Base-by-base conservation (phyloP, 2,888 invertebrate species). In the Amphipoea oculea region DNA sequence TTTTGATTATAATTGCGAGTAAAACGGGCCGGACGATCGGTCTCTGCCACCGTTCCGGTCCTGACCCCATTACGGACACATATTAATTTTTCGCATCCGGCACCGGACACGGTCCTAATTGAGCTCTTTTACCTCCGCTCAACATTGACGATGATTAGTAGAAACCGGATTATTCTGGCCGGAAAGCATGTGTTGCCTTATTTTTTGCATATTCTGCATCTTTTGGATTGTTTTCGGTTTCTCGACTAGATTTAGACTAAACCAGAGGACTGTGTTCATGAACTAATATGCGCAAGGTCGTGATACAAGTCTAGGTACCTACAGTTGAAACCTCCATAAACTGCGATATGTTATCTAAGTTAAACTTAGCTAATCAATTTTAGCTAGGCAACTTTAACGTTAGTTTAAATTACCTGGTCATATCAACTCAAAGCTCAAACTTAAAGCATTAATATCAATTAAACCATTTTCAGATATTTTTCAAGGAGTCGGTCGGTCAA, bases 21-120 rank as follows among this genome's bases (percentile, higher is more conserved):
- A 84, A 90, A 90, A 89, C 88, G 89, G 86, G 45, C 87, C 89
- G 86, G 79, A 82, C 92, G 85, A 94, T 94, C 92, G 89, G 88
- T 94, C 93, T 93, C 91, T 91, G 94, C 92, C 92, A 88, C 85
- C 86, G 86, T 89, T 89, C 89, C 90, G 90, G 90, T 83, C 87
- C 86, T 88, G 86, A 78, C 89, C 91, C 93, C 93, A 94, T 95
- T 94, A 93, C 91, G 89, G 91, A 88, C 78, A 91, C 93, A 91
- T 94, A 95, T 95, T 94, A 95, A 95, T 95, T 95, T 95, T 96
- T 95, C 93, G 94, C 94, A 92, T 93, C 93, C 94, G 92, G 90
- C 89, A 90, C 90, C 92, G 88, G 91, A 91, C 92, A 91, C 88
- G 88, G 62, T 77, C 74, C 87, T 94, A 94, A 95, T 94, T 94